phyloP scores from a whole-genome alignment of 1,140 invertebrate species.

The Lineus longissimus region DNA sequence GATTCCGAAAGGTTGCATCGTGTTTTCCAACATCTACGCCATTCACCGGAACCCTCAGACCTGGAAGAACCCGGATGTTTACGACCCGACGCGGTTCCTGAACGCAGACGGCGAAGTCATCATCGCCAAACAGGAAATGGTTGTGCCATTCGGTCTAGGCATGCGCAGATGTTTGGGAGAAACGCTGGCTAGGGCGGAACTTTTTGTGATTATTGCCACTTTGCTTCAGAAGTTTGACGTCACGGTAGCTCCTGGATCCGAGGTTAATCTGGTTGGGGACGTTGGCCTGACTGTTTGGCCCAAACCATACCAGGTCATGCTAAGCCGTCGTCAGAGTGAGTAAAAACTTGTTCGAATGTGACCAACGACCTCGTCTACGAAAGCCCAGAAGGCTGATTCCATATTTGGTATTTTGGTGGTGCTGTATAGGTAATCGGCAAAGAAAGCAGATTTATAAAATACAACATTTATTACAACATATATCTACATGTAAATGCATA shows the following conservation, averaged over 20 bases:
- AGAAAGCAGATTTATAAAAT: no score
- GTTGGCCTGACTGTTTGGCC: no score
- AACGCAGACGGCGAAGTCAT: background rate
- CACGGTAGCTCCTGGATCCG: background rate
- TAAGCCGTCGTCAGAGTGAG: no score
- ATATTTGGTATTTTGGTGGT: no score
- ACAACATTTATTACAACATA: no score
- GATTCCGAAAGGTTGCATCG: background rate
- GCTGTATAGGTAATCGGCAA: no score
- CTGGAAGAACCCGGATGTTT: background rate
- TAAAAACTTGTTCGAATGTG: no score
- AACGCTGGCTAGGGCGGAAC: background rate
- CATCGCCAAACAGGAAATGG: background rate
- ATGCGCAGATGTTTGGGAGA: background rate
- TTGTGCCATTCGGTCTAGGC: background rate
- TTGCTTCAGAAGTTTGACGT: background rate
- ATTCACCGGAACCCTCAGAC: background rate
- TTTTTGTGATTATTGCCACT: background rate
- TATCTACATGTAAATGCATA: no score
- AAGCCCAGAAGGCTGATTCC: no score
- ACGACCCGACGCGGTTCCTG: background rate
- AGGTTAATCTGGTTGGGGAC: no score
- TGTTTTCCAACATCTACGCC: background rate
- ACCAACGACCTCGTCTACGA: no score
- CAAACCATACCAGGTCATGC: no score